These are phyloP conservation scores for Corythoichthys haematopterus DNA, from an alignment of 2,113 vertebrate species.

Conservation along the genomic window DNA sequence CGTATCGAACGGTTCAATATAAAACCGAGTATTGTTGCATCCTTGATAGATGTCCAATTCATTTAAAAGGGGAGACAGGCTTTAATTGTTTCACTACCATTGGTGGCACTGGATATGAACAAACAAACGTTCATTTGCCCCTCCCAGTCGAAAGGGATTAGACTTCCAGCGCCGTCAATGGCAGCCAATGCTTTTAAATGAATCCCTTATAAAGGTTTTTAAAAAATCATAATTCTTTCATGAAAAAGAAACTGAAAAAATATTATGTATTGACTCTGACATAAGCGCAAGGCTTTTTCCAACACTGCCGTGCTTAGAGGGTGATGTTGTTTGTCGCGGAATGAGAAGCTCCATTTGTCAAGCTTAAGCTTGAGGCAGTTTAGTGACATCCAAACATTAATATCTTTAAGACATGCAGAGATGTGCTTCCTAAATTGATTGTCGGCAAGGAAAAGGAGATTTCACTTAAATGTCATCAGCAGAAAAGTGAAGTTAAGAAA, in stretches of 20 bases:
- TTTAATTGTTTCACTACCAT: no score
- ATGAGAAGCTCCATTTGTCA: constrained; percentile 2
- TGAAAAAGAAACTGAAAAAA: background rate
- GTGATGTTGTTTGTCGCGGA: background rate
- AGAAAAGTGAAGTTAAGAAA: background rate
- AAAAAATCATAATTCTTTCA: no score
- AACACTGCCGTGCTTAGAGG: background rate
- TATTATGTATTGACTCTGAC: background rate
- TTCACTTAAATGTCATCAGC: background rate
- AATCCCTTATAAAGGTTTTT: no score
- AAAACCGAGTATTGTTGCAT: no score
- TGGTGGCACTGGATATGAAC: no score
- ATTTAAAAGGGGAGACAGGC: background rate
- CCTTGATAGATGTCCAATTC: background rate
- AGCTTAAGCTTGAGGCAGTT: constrained; percentile 1
- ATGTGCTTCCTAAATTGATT: background rate
- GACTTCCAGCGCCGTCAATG: no score
- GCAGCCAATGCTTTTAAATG: no score
- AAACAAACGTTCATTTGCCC: no score
- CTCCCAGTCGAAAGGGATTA: no score
- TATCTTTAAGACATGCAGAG: background rate
- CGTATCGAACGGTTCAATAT: no score
- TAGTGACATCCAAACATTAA: background rate
- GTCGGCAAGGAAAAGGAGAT: background rate
- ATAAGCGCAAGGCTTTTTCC: background rate